Conservation (phyloP, 2,888 invertebrate genomes). For the Ferrisia virgata region DNA sequence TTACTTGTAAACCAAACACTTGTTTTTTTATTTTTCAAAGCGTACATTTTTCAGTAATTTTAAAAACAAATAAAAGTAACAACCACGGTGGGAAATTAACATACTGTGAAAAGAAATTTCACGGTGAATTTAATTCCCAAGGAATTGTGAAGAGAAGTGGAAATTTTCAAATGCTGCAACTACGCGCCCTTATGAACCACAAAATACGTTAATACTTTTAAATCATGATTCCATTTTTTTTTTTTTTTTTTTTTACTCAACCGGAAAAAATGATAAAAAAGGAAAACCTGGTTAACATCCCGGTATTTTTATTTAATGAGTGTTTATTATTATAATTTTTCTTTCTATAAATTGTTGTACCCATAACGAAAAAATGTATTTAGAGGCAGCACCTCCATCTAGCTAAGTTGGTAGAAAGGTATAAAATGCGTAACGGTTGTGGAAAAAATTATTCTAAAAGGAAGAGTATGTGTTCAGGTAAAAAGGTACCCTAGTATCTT, state of each 20-base stretch:
- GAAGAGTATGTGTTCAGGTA: background rate
- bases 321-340: background rate
- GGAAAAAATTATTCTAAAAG: background rate
- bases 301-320: background rate
- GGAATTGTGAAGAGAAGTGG: background rate
- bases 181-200: background rate
- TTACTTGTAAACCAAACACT: background rate
- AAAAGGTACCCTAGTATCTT: background rate
- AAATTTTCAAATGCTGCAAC: conserved; percentile 6
- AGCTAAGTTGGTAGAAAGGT: background rate
- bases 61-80: conserved; percentile 18
- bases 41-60: background rate
- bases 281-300: background rate
- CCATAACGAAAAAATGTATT: background rate
- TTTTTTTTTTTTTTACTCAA: background rate
- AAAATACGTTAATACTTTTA: conserved; percentile 2
- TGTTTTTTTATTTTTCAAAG: conserved; percentile 1
- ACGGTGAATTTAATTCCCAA: background rate
- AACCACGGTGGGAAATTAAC: conserved; percentile 4
- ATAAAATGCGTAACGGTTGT: background rate
- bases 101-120: conserved; percentile 1
- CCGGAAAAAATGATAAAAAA: background rate
- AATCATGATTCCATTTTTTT: background rate
- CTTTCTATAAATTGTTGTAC: background rate
- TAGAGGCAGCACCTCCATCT: background rate